Conservation (phyloP, 2,797 vertebrate species). For the Diceros bicornis region DNA sequence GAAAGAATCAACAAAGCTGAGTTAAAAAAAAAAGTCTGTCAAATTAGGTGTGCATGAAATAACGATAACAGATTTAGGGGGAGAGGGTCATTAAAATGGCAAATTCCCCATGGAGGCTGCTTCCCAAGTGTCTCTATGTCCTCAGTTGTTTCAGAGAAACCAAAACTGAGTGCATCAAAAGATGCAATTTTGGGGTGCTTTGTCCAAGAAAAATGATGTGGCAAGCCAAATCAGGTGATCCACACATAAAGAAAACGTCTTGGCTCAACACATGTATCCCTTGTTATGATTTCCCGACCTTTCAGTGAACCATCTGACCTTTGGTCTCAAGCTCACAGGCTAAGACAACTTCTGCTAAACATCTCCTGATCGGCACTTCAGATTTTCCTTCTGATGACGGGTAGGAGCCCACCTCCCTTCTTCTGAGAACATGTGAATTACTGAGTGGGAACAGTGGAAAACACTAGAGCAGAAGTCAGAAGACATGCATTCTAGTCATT, state of each 20-base stretch:
- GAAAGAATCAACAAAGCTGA: constrained; percentile 35
- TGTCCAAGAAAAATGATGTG: not conserved
- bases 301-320: not conserved
- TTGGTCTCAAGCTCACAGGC: not conserved
- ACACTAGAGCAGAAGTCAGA: not conserved
- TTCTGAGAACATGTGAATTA: not conserved
- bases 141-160: not conserved
- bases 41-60: not conserved
- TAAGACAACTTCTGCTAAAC: not conserved
- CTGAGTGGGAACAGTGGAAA: not conserved
- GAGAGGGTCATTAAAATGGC: not conserved
- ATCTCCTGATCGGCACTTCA: not conserved
- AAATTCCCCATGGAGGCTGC: not conserved
- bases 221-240: not conserved
- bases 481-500: not conserved
- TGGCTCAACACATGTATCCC: no score
- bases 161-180: not conserved
- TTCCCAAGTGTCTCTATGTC: not conserved
- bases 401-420: not conserved
- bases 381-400: not conserved
- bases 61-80: not conserved
- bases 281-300: not conserved
- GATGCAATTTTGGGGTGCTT: not conserved
- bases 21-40: not conserved
- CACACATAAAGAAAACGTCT: not conserved